Percentiles rank a stretch among this genome's conserved stretches.
Conservation (phyloP, 2,113 vertebrate genomes). For the Antechinus stuartii region DNA sequence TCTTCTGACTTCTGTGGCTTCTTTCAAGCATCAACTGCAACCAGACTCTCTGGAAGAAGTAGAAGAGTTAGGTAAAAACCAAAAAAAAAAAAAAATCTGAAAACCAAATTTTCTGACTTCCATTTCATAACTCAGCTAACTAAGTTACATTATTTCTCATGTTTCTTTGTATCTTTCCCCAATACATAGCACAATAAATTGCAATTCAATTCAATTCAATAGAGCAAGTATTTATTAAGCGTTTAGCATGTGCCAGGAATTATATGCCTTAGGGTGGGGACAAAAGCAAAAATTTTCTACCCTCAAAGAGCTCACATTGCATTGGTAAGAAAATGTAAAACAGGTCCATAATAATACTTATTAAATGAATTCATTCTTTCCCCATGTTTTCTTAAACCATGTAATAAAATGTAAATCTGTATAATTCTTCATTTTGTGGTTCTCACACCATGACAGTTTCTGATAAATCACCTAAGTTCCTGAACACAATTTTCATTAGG, state of each 20-base stretch:
- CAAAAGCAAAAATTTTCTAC: neutral
- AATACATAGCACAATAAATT: neutral
- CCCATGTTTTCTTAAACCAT: constrained; percentile 29
- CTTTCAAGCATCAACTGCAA: neutral
- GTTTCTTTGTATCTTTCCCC: neutral
- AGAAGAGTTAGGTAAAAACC: neutral
- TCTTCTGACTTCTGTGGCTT: neutral
- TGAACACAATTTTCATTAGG: constrained; percentile 42
- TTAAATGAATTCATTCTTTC: neutral
- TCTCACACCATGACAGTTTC: constrained; percentile 40
- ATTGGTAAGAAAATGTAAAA: neutral
- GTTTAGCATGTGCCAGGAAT: neutral
- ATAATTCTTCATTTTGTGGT: neutral
- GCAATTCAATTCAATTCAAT: neutral
- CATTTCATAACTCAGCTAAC: neutral
- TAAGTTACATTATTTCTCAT: neutral
- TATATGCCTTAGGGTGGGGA: neutral
- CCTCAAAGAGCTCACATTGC: neutral
- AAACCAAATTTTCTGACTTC: neutral
- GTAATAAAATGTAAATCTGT: constrained; percentile 29
- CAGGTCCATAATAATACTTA: neutral
- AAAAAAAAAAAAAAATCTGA: no score
- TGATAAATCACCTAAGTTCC: neutral
- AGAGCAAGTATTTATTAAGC: neutral
- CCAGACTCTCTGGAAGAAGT: neutral